Evolutionary conservation across 2,113 vertebrate genomes (phyloP), one percentile per base, ranked within the genome.

Genomic region (Ibidorhyncha struthersii): DNA sequence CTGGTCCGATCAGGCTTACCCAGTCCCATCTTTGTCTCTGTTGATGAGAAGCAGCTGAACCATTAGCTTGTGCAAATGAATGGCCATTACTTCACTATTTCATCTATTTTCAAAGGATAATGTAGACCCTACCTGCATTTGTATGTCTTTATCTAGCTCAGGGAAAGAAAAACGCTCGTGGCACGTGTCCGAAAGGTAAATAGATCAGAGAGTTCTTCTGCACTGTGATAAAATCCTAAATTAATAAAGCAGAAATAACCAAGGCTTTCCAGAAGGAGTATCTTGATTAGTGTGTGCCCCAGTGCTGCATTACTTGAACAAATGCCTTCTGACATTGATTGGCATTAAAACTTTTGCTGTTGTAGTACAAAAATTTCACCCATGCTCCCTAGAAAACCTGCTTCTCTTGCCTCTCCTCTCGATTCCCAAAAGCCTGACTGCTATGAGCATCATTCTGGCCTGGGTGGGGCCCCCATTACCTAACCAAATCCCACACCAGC

Each of bases 381-480:
- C 38, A 7, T 25, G 4, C 1, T 29, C 4, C 56, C 41, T 27
- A 55, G 19, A 41, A 58, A 41, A 27, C 10, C 14, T 58, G 9
- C 34, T 62, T 63, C 22, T 70, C 56, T 66, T 70, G 19, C 23
- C 20, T 66, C 13, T 82, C 30, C 25, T 82, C 34, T 72, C 4
- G 0, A 5, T 65, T 82, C 6, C 14, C 50, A 50, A n/a, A 90
- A 72, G 36, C 49, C 38, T 58, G 30, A 52, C 22, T 58, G 9
- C 8, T 63, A 14, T 10, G 22, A 70, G 2, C 6, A 1, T 20
- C 53, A 49, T 79, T 67, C 74, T 81, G 20, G 16, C 22, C 34
- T 19, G 15, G 25, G 2, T 53, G 29, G 30, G 29, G 8, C 12
- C 29, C 27, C 11, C 0, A 0, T 72, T 59, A 27, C 34, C 61